These are phyloP conservation scores for Pachypeltis micranthus DNA, from an alignment of 1,140 invertebrate species.

Conservation along the genomic window DNA sequence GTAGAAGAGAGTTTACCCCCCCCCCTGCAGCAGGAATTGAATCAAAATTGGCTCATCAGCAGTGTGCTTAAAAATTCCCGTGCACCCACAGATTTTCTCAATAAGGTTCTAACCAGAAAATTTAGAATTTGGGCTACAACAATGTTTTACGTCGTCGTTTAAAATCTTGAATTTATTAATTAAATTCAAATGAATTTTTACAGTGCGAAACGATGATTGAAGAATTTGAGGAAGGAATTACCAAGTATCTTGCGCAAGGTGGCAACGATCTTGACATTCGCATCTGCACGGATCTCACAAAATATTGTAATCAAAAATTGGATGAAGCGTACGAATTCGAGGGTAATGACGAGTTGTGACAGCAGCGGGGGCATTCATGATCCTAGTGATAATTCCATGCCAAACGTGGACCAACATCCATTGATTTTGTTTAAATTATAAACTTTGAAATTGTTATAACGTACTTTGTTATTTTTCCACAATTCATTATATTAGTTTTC, in stretches of 20 bases:
- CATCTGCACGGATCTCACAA: constrained; percentile 20
- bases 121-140: background rate
- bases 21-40: background rate
- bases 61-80: background rate
- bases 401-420: too few relatives aligned
- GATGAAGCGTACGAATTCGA: constrained; percentile 9
- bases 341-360: background rate
- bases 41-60: background rate
- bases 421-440: too few relatives aligned
- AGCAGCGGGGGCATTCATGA: too few relatives aligned
- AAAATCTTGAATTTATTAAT: background rate
- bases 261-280: constrained; percentile 22
- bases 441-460: too few relatives aligned
- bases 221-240: constrained; percentile 44
- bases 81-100: background rate
- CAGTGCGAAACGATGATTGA: constrained; percentile 47
- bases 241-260: constrained; percentile 35
- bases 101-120: background rate
- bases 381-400: too few relatives aligned
- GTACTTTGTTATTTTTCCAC: too few relatives aligned
- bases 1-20: background rate
- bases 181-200: constrained; percentile 27
- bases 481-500: too few relatives aligned
- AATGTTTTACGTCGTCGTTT: background rate
- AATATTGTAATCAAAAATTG: constrained; percentile 15